Evolutionary conservation across 1,140 invertebrate species (phyloP).

Genomic region (Papilio aristodemus): DNA sequence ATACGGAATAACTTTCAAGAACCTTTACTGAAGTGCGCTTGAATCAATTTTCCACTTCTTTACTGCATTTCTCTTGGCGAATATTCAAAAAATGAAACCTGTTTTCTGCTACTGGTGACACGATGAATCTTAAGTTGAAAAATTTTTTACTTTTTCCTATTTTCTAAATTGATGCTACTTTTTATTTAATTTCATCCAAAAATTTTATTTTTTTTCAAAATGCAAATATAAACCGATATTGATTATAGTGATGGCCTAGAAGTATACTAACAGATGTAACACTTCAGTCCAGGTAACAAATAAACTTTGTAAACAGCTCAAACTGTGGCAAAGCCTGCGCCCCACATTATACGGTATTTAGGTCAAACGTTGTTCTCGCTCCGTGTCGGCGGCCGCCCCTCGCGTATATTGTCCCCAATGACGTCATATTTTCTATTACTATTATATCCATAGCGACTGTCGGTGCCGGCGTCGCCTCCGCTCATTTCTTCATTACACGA

Average conservation of each 20-base stretch:
- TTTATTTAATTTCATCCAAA: no score
- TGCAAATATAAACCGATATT: no score
- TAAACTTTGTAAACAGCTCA: background rate
- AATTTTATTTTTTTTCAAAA: no score
- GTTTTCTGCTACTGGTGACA: background rate
- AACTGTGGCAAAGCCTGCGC: background rate
- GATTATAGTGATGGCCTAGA: no score
- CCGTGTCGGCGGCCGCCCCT: background rate
- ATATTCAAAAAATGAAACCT: background rate
- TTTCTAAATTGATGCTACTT: background rate
- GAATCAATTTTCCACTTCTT: background rate
- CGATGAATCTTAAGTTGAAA: background rate
- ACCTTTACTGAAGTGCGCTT: background rate
- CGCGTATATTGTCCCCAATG: background rate
- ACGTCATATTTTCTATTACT: constrained; percentile 1
- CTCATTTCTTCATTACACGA: no score
- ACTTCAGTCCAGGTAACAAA: no score
- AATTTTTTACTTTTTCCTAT: background rate
- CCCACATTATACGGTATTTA: background rate
- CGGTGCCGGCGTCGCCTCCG: no score
- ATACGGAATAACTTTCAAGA: background rate
- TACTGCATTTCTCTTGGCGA: constrained; percentile 2
- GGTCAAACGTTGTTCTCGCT: constrained; percentile 5
- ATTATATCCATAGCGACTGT: background rate
- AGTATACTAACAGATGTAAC: no score